Evolutionary conservation across 2,113 vertebrate species (phyloP).

Genomic region (Numenius arquata): DNA sequence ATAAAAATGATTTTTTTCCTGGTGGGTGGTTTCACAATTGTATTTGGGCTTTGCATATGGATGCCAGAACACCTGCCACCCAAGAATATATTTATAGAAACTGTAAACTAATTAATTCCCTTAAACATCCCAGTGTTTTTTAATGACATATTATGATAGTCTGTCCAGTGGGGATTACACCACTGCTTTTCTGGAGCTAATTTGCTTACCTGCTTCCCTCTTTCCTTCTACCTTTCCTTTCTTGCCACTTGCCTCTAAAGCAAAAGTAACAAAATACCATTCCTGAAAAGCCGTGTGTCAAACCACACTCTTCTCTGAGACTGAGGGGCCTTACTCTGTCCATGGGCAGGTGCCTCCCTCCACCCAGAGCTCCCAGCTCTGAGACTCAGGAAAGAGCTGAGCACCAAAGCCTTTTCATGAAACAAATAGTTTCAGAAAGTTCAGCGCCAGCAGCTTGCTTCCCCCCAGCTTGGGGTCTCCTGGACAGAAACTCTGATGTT

Average conservation of each 20-base stretch:
- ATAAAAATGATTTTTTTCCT: slow-evolving; percentile 47
- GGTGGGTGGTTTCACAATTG: slow-evolving; percentile 1
- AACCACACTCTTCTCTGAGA: background rate
- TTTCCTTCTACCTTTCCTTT: background rate
- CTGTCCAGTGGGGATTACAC: background rate
- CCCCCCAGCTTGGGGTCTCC: background rate
- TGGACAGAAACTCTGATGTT: background rate
- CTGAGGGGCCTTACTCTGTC: background rate
- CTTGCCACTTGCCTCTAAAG: background rate
- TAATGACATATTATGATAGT: slow-evolving; percentile 19
- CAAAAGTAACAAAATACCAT: background rate
- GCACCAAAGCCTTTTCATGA: background rate
- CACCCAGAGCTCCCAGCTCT: background rate
- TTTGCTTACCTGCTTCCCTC: background rate
- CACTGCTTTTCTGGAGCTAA: background rate
- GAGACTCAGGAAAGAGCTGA: background rate
- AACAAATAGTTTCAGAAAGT: background rate
- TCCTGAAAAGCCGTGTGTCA: background rate
- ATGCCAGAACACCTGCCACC: slow-evolving; percentile 37
- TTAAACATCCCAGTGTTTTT: slow-evolving; percentile 36
- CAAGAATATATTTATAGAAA: slow-evolving; percentile 56
- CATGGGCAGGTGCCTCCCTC: background rate
- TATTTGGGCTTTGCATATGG: slow-evolving; percentile 32
- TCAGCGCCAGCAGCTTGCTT: accelerated
- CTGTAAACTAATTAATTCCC: slow-evolving; percentile 60